Base-by-base conservation (phyloP, 1,140 invertebrate species). In the Oncopeltus fasciatus region DNA sequence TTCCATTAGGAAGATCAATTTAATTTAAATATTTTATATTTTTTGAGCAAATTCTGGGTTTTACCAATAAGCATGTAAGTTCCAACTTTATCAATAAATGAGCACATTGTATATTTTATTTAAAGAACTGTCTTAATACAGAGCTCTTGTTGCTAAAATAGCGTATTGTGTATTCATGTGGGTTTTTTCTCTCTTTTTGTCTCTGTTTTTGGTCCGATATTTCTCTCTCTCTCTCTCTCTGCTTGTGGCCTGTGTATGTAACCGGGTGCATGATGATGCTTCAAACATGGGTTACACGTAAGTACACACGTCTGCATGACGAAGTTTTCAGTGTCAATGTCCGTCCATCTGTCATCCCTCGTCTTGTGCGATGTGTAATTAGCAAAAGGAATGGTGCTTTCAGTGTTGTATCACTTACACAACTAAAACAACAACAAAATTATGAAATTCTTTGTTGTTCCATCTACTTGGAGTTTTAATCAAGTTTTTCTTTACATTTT, bases 271-370 rank as follows among this genome's bases (percentile, higher is more conserved):
- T 83, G 62, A 63, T 63, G 81, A 79, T 75, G 81, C 81, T 83
- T 82, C 81, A 79, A 80, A 77, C 63, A 24, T 84, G 84, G 71
- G 82, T 79, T 63, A 79, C 85, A 77, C 84, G 90, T 81, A 92
- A 91, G 84, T 83, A 83, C 49, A 53, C 49, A 53, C 49, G 26
- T 12, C 20, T 53, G 20, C 26, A 24, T 24, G 26, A 24, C 20
- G 26, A 18, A 53, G 49, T 53, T 53, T 53, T 61, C 59, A 47
- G 63, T 64, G 58, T 64, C 59, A 51, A 57, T 60, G 59, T 60
- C 27, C 59, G 59, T 65, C 61, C 57, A 58, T 51, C 43, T 58
- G 56, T 49, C 49, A 61, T 65, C 60, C 51, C 60, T 61, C 33
- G 60, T 62, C 38, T 59, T 65, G 64, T 57, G 44, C 56, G 58